Conservation (phyloP, 2,113 vertebrate genomes). For the Callionymus lyra region DNA sequence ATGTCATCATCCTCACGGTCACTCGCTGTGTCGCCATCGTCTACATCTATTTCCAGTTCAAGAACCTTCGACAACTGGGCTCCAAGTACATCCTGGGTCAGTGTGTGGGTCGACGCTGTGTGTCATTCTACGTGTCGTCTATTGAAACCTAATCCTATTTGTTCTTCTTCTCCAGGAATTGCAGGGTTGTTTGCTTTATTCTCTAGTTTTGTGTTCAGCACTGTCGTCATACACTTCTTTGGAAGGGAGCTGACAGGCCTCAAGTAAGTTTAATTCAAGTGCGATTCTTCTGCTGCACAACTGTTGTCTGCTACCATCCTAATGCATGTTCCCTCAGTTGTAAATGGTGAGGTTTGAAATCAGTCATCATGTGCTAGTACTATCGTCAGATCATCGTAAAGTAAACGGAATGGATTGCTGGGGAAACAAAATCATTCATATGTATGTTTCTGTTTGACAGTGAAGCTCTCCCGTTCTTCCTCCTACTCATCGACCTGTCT, state of each 20-base stretch:
- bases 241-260: slow-evolving; percentile 93
- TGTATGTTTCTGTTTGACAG: slow-evolving; percentile 51
- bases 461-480: slow-evolving; percentile 92
- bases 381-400: too few relatives aligned
- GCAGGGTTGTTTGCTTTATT: slow-evolving; percentile 96
- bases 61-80: slow-evolving; percentile 88
- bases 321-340: not conserved
- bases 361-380: too few relatives aligned
- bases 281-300: not conserved
- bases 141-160: not conserved
- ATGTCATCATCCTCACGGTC: slow-evolving; percentile 87
- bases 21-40: slow-evolving; percentile 93
- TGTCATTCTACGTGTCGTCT: not conserved
- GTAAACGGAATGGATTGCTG: too few relatives aligned
- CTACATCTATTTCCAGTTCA: slow-evolving; percentile 98
- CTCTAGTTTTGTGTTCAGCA: slow-evolving; percentile 96
- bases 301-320: not conserved
- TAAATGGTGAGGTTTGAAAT: too few relatives aligned
- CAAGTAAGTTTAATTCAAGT: slow-evolving; percentile 73
- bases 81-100: slow-evolving; percentile 96
- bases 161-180: slow-evolving; percentile 69
- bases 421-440: too few relatives aligned
- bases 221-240: slow-evolving; percentile 94
- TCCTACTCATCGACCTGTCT: slow-evolving; percentile 91
- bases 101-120: slow-evolving; percentile 8